Conservation (phyloP, 2,888 invertebrate genomes). For the Philopedon plagiatum region DNA sequence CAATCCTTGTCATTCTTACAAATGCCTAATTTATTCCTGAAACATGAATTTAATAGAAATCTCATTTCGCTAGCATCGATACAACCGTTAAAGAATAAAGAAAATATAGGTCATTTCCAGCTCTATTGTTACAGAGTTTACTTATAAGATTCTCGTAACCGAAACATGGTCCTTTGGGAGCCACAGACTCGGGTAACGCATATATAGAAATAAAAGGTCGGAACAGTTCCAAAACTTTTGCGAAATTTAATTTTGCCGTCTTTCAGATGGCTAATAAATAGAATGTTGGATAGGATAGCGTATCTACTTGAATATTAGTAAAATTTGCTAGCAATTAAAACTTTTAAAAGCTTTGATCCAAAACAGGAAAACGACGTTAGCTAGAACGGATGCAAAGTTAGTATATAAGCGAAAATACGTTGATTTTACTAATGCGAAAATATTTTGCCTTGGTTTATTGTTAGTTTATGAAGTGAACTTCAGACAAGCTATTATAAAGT, state of each 20-base stretch:
- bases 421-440: too few relatives aligned
- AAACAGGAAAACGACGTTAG: too few relatives aligned
- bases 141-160: neutral
- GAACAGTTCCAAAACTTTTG: conserved; percentile 1
- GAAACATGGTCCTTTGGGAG: neutral
- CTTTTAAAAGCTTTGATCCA: neutral
- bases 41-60: too few relatives aligned
- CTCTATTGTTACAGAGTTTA: neutral
- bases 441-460: too few relatives aligned
- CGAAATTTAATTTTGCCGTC: conserved; percentile 16
- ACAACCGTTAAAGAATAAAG: too few relatives aligned
- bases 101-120: neutral
- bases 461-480: too few relatives aligned
- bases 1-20: too few relatives aligned
- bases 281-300: neutral
- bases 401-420: too few relatives aligned
- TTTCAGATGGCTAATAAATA: neutral
- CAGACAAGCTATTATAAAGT: too few relatives aligned
- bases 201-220: conserved; percentile 8
- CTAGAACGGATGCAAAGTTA: too few relatives aligned
- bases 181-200: conserved; percentile 6
- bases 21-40: too few relatives aligned
- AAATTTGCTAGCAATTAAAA: neutral
- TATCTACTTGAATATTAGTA: neutral
- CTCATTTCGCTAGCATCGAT: too few relatives aligned